phyloP scores from a whole-genome alignment of 2,797 vertebrate genomes.

The Clamator glandarius region DNA sequence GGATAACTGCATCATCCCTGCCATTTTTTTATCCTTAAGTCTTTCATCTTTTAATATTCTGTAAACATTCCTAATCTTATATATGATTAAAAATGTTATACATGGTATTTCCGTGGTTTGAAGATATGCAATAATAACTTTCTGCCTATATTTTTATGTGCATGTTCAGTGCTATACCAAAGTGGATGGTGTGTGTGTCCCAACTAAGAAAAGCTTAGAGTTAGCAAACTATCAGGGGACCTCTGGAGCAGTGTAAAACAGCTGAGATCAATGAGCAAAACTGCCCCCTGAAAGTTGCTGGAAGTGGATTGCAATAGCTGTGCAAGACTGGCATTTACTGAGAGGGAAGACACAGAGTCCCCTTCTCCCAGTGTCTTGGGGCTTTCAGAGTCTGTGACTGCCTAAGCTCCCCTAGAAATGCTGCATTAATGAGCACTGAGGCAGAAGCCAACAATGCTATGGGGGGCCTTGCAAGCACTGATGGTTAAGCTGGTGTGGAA shows the following conservation, averaged over 20 bases:
- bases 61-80: neutral
- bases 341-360: neutral
- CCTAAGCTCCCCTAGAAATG: neutral
- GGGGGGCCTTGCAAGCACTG: neutral
- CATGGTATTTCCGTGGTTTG: neutral
- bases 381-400: neutral
- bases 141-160: neutral
- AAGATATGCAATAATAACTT: neutral
- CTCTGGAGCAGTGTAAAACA: neutral
- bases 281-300: neutral
- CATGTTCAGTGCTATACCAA: neutral
- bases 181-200: neutral
- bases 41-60: neutral
- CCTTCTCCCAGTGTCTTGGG: neutral
- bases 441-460: neutral
- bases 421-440: neutral
- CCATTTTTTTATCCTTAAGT: neutral
- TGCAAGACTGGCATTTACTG: neutral
- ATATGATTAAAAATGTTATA: neutral
- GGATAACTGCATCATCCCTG: neutral
- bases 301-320: neutral
- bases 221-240: neutral
- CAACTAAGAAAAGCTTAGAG: neutral
- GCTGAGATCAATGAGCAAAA: neutral
- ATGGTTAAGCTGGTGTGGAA: neutral